Evolutionary conservation across 2,797 vertebrate species (phyloP).

Genomic region (Benthosema pterotum): DNA sequence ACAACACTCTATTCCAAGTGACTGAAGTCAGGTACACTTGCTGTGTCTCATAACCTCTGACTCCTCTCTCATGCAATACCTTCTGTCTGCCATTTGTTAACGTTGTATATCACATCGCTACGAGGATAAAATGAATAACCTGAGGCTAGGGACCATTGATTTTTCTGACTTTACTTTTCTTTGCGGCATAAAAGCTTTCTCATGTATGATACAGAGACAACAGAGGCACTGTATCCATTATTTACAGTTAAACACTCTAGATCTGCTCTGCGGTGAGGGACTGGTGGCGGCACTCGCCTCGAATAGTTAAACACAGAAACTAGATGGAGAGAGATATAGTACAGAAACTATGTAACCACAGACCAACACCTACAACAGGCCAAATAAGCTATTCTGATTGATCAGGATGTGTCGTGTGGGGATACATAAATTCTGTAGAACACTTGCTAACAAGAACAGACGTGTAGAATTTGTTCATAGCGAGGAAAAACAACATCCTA

Average conservation of each 20-base stretch:
- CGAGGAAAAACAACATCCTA: too few species aligned
- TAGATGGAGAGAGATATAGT: slow-evolving; percentile 26
- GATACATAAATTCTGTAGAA: too few species aligned
- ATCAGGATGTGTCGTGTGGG: too few species aligned
- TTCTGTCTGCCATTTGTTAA: slow-evolving; percentile 53
- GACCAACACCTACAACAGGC: too few species aligned
- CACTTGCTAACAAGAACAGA: too few species aligned
- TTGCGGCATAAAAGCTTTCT: slow-evolving; percentile 77
- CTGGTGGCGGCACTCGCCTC: slow-evolving; percentile 20
- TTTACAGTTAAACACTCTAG: slow-evolving; percentile 58
- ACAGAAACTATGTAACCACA: slow-evolving; percentile 18
- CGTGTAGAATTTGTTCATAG: too few species aligned
- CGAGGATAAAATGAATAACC: slow-evolving; percentile 53
- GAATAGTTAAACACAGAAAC: slow-evolving; percentile 46
- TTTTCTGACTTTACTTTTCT: slow-evolving; percentile 54
- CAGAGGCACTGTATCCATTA: slow-evolving; percentile 66
- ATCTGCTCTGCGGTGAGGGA: slow-evolving; percentile 16
- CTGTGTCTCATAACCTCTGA: slow-evolving; percentile 28
- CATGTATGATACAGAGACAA: slow-evolving; percentile 71
- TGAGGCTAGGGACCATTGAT: slow-evolving; percentile 47
- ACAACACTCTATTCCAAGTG: slow-evolving; percentile 8
- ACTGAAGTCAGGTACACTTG: slow-evolving; percentile 28
- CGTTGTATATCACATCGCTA: slow-evolving; percentile 49
- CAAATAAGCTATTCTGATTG: too few species aligned
- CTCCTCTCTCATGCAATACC: slow-evolving; percentile 27